Conservation (phyloP, 2,113 vertebrate genomes). For the Xyliphius kryptos region DNA sequence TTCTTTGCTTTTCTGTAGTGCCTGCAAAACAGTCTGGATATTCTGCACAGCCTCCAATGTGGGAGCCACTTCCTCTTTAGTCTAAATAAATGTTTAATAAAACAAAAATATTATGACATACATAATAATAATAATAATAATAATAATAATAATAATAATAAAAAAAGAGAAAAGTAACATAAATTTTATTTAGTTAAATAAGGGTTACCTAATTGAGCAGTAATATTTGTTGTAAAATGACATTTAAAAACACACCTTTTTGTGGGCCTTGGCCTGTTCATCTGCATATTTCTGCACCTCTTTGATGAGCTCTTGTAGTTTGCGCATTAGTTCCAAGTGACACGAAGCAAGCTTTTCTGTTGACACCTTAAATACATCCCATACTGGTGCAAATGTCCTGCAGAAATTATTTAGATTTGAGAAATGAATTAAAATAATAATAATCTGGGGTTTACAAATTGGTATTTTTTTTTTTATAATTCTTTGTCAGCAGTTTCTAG, state of each 20-base stretch:
- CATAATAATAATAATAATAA: no score
- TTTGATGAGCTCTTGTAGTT: slow-evolving; percentile 93
- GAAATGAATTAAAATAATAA: not conserved
- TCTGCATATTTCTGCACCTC: slow-evolving; percentile 97
- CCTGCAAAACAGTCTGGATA: slow-evolving; percentile 88
- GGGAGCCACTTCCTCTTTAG: slow-evolving; percentile 93
- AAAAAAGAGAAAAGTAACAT: no score
- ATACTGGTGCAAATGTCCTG: slow-evolving; percentile 92
- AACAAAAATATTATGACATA: no score
- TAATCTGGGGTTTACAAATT: no score
- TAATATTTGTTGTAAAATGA: not conserved
- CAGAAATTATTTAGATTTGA: slow-evolving; percentile 19
- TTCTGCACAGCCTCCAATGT: slow-evolving; percentile 92
- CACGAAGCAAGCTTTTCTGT: slow-evolving; percentile 90
- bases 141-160: no score
- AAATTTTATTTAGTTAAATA: no score
- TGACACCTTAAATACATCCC: slow-evolving; percentile 93
- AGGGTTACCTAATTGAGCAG: no score
- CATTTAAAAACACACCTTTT: slow-evolving; percentile 64
- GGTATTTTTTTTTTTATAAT: no score
- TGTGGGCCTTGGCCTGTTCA: slow-evolving; percentile 92
- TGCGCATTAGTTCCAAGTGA: slow-evolving; percentile 90
- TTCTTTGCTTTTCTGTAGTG: slow-evolving; percentile 94
- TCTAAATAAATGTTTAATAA: slow-evolving; percentile 56
- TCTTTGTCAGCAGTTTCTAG: no score